A percentile compares a stretch with the other conserved stretches of the same genome.
Evolutionary conservation across 2,113 vertebrate species (phyloP).

Genomic region (Callionymus lyra): DNA sequence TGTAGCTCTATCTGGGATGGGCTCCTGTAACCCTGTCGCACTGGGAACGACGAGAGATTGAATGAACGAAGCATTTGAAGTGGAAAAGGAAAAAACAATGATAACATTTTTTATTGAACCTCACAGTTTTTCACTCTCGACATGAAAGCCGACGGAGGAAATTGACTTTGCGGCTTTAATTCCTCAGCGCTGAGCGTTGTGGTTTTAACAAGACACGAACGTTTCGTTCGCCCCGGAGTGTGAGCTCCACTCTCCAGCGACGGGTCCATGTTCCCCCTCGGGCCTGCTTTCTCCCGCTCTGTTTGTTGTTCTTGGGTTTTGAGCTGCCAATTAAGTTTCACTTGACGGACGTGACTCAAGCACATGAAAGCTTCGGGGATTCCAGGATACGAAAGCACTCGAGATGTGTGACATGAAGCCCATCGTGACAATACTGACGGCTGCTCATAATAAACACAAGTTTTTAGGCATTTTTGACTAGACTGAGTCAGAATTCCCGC

Average conservation of each 20-base stretch:
- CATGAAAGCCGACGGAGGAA: no score
- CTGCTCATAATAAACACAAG: no score
- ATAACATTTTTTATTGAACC: no score
- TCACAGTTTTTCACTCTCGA: no score
- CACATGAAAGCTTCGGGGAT: slow-evolving; percentile 32
- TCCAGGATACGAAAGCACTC: slow-evolving; percentile 9
- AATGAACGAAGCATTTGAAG: no score
- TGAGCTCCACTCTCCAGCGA: slow-evolving; percentile 6
- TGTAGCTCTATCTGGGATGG: no score
- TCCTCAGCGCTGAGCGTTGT: slow-evolving; percentile 2
- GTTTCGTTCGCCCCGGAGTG: slow-evolving; percentile 8
- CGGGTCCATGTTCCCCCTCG: slow-evolving; percentile 11
- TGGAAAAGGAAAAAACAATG: no score
- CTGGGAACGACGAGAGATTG: no score
- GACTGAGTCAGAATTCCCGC: no score
- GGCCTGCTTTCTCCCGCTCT: slow-evolving; percentile 23
- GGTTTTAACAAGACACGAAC: slow-evolving; percentile 3
- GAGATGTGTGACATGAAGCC: neutral
- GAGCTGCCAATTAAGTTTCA: slow-evolving; percentile 39
- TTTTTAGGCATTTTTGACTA: no score
- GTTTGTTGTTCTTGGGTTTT: slow-evolving; percentile 38
- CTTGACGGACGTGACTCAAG: slow-evolving; percentile 38
- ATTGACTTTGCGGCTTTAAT: slow-evolving; percentile 4
- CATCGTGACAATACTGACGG: no score
- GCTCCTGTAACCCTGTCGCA: no score